These are phyloP conservation scores for Uropsilus gracilis DNA, from an alignment of 2,113 vertebrate genomes.

Conservation along the genomic window DNA sequence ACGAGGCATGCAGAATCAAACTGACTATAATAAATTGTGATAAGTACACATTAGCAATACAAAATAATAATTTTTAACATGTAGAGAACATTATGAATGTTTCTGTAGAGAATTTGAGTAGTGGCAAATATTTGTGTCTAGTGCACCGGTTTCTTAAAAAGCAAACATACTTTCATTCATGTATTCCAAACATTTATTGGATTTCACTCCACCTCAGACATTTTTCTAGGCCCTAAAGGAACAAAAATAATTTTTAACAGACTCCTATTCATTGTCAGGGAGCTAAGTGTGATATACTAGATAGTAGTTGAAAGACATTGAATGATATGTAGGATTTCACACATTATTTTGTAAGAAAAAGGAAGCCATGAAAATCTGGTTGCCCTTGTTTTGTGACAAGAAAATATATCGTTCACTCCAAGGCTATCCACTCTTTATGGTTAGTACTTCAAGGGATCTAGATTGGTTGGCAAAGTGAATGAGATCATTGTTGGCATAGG, in stretches of 20 bases:
- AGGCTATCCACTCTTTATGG: background rate
- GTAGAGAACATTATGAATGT: background rate
- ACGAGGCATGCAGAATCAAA: background rate
- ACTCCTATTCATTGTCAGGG: background rate
- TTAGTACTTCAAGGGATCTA: background rate
- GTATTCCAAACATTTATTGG: background rate
- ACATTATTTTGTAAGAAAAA: background rate
- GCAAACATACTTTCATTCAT: background rate
- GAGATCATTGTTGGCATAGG: background rate
- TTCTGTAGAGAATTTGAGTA: background rate
- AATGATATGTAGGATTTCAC: background rate
- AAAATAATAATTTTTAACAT: background rate
- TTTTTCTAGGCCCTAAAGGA: background rate
- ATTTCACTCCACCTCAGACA: background rate
- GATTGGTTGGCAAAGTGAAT: background rate
- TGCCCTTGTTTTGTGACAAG: background rate
- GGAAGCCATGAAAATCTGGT: background rate
- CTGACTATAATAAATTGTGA: background rate
- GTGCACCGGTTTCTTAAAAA: background rate
- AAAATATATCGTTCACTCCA: background rate
- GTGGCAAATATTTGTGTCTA: background rate
- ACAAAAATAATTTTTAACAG: slow-evolving; percentile 3
- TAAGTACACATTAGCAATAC: background rate
- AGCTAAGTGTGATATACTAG: background rate
- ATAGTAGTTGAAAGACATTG: background rate